phyloP scores from a whole-genome alignment of 1,140 invertebrate species.

The Bicyclus anynana region DNA sequence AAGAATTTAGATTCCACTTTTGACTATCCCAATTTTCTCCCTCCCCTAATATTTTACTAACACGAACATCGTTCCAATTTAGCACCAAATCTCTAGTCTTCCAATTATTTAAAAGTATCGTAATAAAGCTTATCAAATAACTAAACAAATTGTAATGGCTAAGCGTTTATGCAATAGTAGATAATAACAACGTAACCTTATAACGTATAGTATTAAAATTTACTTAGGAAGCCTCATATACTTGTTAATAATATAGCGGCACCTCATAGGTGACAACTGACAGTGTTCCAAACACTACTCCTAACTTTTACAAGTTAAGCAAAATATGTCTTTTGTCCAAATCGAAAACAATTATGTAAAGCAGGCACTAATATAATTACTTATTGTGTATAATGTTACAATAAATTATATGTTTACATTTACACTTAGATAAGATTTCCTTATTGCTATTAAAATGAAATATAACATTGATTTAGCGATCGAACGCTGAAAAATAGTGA shows the following conservation, averaged over 20 bases:
- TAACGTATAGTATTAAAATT: constrained; percentile 67
- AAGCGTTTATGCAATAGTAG: constrained; percentile 73
- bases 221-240: constrained; percentile 71
- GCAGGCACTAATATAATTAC: constrained; percentile 71
- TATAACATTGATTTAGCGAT: constrained; percentile 52
- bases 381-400: constrained; percentile 69
- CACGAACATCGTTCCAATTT: constrained; percentile 67
- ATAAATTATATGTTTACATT: constrained; percentile 73
- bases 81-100: constrained; percentile 76
- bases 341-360: constrained; percentile 64
- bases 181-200: constrained; percentile 74
- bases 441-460: constrained; percentile 64
- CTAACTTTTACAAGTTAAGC: constrained; percentile 49
- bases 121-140: constrained; percentile 71
- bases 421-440: constrained; percentile 59
- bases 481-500: constrained; percentile 44
- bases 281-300: constrained; percentile 62
- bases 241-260: constrained; percentile 48
- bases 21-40: constrained; percentile 34
- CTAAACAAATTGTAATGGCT: constrained; percentile 69
- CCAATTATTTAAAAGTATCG: constrained; percentile 68
- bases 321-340: constrained; percentile 73
- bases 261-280: constrained; percentile 47
- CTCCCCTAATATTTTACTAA: constrained; percentile 52
- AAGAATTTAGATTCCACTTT: constrained; percentile 49